Conservation (phyloP, 2,888 invertebrate genomes). For the Bhutanitis thaidina region DNA sequence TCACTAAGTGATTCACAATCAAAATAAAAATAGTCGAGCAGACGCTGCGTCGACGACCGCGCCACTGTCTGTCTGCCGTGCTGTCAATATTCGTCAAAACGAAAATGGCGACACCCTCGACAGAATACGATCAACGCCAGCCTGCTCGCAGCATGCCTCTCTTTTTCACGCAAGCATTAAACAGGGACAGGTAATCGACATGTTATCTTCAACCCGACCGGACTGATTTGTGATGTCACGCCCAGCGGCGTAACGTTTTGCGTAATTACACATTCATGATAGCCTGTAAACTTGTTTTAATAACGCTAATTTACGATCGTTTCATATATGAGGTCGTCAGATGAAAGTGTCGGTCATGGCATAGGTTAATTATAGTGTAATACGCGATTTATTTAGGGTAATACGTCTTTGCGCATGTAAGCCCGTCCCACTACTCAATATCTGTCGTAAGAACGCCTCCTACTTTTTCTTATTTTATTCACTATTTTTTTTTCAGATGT, state of each 20-base stretch:
- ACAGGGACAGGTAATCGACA: slow-evolving; percentile 52
- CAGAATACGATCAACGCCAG: slow-evolving; percentile 75
- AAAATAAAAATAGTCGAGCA: slow-evolving; percentile 77
- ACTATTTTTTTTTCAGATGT: slow-evolving; percentile 59
- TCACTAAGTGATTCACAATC: slow-evolving; percentile 72
- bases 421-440: slow-evolving; percentile 80
- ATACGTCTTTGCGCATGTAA: slow-evolving; percentile 75
- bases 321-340: slow-evolving; percentile 59
- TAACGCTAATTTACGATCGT: slow-evolving; percentile 69
- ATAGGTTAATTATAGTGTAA: slow-evolving; percentile 57
- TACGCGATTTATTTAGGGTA: slow-evolving; percentile 46
- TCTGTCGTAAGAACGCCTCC: slow-evolving; percentile 76
- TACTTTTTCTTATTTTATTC: slow-evolving; percentile 78
- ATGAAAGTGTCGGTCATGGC: slow-evolving; percentile 63
- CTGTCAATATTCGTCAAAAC: slow-evolving; percentile 87
- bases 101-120: slow-evolving; percentile 86
- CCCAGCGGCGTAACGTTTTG: slow-evolving; percentile 80
- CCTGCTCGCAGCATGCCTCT: slow-evolving; percentile 49
- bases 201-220: slow-evolving; percentile 70
- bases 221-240: slow-evolving; percentile 80
- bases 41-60: slow-evolving; percentile 76
- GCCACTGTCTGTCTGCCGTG: slow-evolving; percentile 78
- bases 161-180: slow-evolving; percentile 34
- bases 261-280: slow-evolving; percentile 73
- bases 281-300: slow-evolving; percentile 74